Conservation (phyloP, 2,888 invertebrate species). For the Harpalus rufipes region DNA sequence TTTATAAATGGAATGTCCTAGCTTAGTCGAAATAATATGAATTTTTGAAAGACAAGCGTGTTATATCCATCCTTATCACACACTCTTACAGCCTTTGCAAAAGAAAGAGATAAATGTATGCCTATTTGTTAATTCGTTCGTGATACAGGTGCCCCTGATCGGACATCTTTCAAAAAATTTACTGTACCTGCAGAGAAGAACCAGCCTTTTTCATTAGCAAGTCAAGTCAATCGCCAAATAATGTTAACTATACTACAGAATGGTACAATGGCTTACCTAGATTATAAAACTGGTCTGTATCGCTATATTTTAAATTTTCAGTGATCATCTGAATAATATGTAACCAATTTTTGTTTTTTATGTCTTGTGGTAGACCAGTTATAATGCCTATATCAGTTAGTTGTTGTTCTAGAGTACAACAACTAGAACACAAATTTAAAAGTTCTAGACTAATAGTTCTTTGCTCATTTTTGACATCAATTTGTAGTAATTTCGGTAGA, state of each 20-base stretch:
- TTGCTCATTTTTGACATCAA: conserved; percentile 70
- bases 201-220: no score
- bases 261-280: conserved; percentile 75
- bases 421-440: conserved; percentile 74
- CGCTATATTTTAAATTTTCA: conserved; percentile 78
- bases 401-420: conserved; percentile 73
- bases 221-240: no score
- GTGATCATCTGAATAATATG: conserved; percentile 77
- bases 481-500: conserved; percentile 72
- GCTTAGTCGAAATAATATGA: no score
- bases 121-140: no score
- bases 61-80: no score
- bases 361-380: conserved; percentile 24
- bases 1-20: no score
- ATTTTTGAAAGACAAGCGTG: no score
- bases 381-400: conserved; percentile 70
- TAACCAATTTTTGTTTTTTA: conserved; percentile 67
- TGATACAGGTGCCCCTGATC: no score
- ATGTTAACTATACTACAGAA: background rate
- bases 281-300: conserved; percentile 80
- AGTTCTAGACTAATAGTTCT: conserved; percentile 74
- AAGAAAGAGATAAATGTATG: no score
- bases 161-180: no score
- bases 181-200: no score
- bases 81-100: no score